Evolutionary conservation across 1,140 invertebrate genomes (phyloP).

Genomic region (Trichogramma pretiosum): DNA sequence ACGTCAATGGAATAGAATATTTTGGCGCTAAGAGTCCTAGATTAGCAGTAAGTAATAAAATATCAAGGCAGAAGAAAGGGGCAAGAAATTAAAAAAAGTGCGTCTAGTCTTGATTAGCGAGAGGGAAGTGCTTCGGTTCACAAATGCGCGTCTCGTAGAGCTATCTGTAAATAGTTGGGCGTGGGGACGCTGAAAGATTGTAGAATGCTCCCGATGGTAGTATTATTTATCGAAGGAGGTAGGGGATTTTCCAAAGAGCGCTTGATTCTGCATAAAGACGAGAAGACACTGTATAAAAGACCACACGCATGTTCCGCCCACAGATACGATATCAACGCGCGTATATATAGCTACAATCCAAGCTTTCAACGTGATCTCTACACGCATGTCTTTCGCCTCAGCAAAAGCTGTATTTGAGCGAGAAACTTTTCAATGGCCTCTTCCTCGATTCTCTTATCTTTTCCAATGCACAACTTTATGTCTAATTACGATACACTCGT

Average conservation of each 20-base stretch:
- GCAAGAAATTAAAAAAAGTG: neutral
- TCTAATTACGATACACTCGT: conserved; percentile 8
- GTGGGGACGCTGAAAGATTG: neutral
- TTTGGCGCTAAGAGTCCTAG: no score
- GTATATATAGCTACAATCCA: no score
- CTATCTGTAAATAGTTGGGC: neutral
- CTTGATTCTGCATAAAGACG: no score
- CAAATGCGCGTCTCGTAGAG: neutral
- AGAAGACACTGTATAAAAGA: no score
- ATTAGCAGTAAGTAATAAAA: no score
- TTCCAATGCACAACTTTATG: conserved; percentile 7
- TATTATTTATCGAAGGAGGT: conserved; percentile 11
- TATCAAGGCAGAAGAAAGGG: conserved; percentile 16
- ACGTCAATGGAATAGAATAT: no score
- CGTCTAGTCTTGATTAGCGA: neutral
- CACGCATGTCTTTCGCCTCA: conserved; percentile 32
- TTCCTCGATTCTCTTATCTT: conserved; percentile 10
- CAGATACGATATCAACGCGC: conserved; percentile 41
- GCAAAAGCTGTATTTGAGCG: no score
- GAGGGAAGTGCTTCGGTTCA: neutral
- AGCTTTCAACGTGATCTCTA: conserved; percentile 44
- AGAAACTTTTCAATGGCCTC: no score
- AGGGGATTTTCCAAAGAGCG: conserved; percentile 23
- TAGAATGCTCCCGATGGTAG: no score
- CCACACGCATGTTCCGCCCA: conserved; percentile 44